Evolutionary conservation across 2,113 vertebrate genomes (phyloP).

Genomic region (Triplophysa siluroides): DNA sequence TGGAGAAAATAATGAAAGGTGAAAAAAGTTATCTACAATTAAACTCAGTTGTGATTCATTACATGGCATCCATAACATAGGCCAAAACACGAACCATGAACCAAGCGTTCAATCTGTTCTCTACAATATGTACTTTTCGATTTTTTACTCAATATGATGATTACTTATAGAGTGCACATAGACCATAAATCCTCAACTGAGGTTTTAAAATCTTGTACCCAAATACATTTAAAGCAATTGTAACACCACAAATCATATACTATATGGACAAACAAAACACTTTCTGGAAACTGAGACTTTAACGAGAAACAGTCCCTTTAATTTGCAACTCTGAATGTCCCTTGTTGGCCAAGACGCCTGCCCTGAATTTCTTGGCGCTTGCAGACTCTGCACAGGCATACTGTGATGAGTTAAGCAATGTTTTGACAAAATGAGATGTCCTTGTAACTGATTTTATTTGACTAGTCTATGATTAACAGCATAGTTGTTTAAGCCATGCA

Average conservation of each 20-base stretch:
- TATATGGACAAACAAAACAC: not conserved
- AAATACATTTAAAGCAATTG: not conserved
- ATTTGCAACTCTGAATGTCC: not conserved
- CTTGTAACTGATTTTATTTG: not conserved
- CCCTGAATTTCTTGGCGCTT: not conserved
- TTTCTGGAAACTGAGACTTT: slow-evolving; percentile 11
- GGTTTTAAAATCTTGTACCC: not conserved
- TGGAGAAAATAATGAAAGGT: not conserved
- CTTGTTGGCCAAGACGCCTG: slow-evolving; percentile 1
- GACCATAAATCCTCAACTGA: not conserved
- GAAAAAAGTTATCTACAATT: not conserved
- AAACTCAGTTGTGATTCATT: not conserved
- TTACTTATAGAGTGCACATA: not conserved
- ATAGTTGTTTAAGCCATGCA: not conserved
- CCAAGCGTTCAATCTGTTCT: slow-evolving; percentile 22
- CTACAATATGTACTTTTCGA: slow-evolving; percentile 1
- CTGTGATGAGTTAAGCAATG: slow-evolving; percentile 8
- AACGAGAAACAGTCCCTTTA: slow-evolving; percentile 19
- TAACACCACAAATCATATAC: not conserved
- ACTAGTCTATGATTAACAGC: not conserved
- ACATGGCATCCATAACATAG: not conserved
- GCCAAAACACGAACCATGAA: not conserved
- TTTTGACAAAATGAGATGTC: not conserved
- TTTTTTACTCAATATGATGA: slow-evolving; percentile 3
- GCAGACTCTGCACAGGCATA: not conserved